These are phyloP conservation scores for Melinopterus prodromus DNA, from an alignment of 2,888 invertebrate species.

Conservation along the genomic window DNA sequence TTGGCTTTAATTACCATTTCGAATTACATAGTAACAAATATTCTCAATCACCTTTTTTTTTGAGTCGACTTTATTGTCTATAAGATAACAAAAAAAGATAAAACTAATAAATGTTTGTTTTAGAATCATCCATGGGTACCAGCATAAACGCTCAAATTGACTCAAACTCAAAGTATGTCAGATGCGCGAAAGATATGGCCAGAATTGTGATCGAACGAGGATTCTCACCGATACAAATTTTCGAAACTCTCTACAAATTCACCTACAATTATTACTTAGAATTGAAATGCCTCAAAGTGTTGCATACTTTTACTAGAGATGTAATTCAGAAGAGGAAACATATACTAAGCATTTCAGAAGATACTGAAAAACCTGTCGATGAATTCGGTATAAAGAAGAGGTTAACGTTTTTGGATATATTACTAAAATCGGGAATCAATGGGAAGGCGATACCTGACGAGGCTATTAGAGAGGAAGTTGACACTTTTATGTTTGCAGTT, in stretches of 20 bases:
- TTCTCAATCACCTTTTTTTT: no score
- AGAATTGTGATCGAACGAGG: slow-evolving; percentile 18
- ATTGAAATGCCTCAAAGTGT: not conserved
- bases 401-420: slow-evolving; percentile 42
- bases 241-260: slow-evolving; percentile 17
- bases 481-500: slow-evolving; percentile 45
- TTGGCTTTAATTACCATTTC: no score
- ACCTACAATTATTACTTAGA: slow-evolving; percentile 22
- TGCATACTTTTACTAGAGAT: slow-evolving; percentile 11
- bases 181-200: slow-evolving; percentile 13
- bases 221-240: slow-evolving; percentile 13
- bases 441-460: slow-evolving; percentile 69
- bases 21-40: no score
- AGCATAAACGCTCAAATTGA: slow-evolving; percentile 18
- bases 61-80: not conserved
- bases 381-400: slow-evolving; percentile 35
- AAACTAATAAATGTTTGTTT: not conserved
- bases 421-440: slow-evolving; percentile 39
- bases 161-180: slow-evolving; percentile 14
- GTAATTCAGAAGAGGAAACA: slow-evolving; percentile 39
- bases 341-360: slow-evolving; percentile 30
- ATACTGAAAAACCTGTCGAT: slow-evolving; percentile 51
- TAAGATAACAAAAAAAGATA: not conserved
- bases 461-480: slow-evolving; percentile 56
- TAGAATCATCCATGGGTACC: slow-evolving; percentile 21